Evolutionary conservation across 2,888 invertebrate genomes (phyloP).

Genomic region (Harmothoe impar): DNA sequence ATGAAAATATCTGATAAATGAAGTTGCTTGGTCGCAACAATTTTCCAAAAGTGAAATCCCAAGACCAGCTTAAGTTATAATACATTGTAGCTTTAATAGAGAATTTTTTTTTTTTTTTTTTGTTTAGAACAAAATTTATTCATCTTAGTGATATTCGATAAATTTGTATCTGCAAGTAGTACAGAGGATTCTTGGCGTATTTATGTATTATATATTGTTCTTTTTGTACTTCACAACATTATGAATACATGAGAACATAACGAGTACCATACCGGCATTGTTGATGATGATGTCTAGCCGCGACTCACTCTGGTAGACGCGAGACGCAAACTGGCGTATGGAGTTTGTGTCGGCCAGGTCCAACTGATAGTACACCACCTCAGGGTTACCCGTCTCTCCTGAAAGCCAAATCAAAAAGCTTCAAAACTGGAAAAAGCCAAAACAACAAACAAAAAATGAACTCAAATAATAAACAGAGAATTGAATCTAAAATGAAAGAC

Average conservation of each 20-base stretch:
- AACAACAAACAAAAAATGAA: background rate
- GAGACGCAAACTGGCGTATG: slow-evolving; percentile 34
- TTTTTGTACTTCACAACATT: too few species aligned
- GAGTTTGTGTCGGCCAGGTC: slow-evolving; percentile 44
- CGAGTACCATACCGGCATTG: slow-evolving; percentile 48
- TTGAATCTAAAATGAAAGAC: background rate
- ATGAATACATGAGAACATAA: background rate
- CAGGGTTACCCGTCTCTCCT: slow-evolving; percentile 33
- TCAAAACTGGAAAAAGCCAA: background rate
- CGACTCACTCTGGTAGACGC: background rate
- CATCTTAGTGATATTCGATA: too few species aligned
- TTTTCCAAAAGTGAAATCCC: too few species aligned
- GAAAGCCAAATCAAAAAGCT: background rate
- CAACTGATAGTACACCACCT: slow-evolving; percentile 41
- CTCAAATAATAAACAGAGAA: background rate
- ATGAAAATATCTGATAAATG: too few species aligned
- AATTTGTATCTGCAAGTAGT: too few species aligned
- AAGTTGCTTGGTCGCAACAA: too few species aligned
- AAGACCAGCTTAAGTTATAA: too few species aligned
- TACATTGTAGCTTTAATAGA: too few species aligned
- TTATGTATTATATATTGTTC: too few species aligned
- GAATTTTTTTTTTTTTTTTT: too few species aligned
- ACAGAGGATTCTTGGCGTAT: too few species aligned
- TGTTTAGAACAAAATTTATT: too few species aligned
- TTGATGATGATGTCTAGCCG: slow-evolving; percentile 51